phyloP scores from a whole-genome alignment of 2,888 invertebrate genomes.

The Idaea straminata region DNA sequence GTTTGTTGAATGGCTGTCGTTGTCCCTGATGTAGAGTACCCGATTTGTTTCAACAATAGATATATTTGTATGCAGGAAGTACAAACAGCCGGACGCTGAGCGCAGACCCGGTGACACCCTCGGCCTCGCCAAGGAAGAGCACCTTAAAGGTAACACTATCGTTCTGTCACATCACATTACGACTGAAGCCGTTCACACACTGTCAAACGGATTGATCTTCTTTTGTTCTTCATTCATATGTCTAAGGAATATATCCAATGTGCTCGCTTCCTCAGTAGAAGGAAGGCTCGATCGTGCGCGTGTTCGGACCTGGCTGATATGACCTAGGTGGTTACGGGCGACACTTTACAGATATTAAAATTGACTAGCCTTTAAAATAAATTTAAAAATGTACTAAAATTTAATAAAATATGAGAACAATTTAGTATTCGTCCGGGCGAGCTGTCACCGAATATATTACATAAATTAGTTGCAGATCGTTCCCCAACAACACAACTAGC shows the following conservation, averaged over 20 bases:
- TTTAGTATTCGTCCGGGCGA: neutral
- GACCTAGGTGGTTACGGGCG: too few species aligned
- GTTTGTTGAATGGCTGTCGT: too few species aligned
- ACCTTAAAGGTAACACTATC: conserved; percentile 70
- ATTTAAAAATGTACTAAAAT: neutral
- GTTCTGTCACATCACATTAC: conserved; percentile 18
- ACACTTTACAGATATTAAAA: too few species aligned
- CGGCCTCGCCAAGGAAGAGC: conserved; percentile 61
- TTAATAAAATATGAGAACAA: neutral
- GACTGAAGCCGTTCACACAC: neutral
- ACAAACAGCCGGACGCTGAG: conserved; percentile 44
- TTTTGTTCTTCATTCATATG: too few species aligned
- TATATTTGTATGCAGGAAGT: conserved; percentile 43
- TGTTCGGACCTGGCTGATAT: too few species aligned
- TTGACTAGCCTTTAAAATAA: too few species aligned
- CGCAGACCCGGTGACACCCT: conserved; percentile 34
- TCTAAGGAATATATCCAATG: too few species aligned
- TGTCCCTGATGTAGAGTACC: too few species aligned
- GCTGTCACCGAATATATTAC: conserved; percentile 1
- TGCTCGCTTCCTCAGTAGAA: too few species aligned
- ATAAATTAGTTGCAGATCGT: neutral
- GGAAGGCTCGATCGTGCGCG: too few species aligned
- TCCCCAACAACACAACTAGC: neutral
- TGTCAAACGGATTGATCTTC: conserved; percentile 1
- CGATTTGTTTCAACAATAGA: too few species aligned